Percentiles rank a stretch among this genome's conserved stretches.
Conservation (phyloP, 2,113 vertebrate species). For the Columba livia region DNA sequence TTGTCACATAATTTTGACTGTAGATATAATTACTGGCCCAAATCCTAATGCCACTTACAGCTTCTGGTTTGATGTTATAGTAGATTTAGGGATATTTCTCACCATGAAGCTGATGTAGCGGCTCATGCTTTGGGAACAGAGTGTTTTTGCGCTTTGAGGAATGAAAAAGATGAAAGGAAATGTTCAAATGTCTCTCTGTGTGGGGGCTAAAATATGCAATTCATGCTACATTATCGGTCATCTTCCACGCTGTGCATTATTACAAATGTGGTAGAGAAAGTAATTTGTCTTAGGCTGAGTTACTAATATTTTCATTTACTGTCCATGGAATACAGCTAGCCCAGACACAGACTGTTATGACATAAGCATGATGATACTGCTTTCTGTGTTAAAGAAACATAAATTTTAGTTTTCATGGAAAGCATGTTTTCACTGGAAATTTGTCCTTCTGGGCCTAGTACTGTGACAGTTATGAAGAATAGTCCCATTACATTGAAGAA, state of each 20-base stretch:
- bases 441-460: neutral
- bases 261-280: neutral
- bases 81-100: neutral
- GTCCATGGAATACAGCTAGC: neutral
- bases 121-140: neutral
- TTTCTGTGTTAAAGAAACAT: neutral
- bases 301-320: neutral
- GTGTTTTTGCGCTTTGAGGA: neutral
- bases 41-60: neutral
- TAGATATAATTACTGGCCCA: neutral
- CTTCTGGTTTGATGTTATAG: neutral
- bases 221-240: neutral
- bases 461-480: neutral
- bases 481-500: neutral
- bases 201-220: neutral
- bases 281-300: neutral
- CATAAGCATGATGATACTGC: neutral
- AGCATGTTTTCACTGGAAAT: neutral
- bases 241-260: neutral
- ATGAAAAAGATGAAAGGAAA: neutral
- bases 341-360: neutral
- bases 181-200: neutral
- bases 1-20: neutral
- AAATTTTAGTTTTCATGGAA: neutral
- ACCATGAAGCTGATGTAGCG: neutral